phyloP scores from a whole-genome alignment of 2,113 vertebrate genomes.

The Tetrax tetrax region DNA sequence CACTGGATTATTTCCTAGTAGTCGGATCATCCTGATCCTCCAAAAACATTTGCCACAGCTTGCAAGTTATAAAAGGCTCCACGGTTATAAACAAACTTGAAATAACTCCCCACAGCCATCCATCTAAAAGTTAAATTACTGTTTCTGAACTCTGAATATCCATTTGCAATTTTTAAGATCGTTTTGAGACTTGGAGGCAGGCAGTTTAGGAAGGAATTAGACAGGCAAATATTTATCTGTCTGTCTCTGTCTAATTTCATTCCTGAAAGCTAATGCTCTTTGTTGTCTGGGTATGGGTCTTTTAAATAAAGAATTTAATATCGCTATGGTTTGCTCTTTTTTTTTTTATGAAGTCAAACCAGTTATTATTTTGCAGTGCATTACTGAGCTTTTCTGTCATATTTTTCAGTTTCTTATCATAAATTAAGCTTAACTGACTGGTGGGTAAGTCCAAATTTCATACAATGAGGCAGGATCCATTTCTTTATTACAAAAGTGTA shows the following conservation, averaged over 20 bases:
- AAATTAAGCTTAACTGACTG: not conserved
- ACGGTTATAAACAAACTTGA: not conserved
- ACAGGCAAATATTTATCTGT: not conserved
- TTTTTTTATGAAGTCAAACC: not conserved
- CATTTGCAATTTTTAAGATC: not conserved
- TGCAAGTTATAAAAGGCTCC: not conserved
- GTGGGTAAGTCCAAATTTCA: not conserved
- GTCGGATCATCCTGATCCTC: not conserved
- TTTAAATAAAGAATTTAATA: constrained; percentile 17
- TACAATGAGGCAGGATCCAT: not conserved
- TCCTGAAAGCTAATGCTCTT: not conserved
- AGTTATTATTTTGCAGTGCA: not conserved
- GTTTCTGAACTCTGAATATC: not conserved
- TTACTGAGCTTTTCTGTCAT: not conserved
- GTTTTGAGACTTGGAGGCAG: not conserved
- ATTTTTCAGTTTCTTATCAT: not conserved
- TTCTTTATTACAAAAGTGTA: not conserved
- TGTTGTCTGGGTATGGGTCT: not conserved
- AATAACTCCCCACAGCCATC: not conserved
- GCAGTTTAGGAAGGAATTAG: not conserved
- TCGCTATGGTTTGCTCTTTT: not conserved
- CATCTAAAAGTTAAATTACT: not conserved
- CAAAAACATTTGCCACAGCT: not conserved
- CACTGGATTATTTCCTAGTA: not conserved
- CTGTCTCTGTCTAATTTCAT: constrained; percentile 21